These are phyloP conservation scores for Uria aalge DNA, from an alignment of 2,113 vertebrate species.

Conservation along the genomic window DNA sequence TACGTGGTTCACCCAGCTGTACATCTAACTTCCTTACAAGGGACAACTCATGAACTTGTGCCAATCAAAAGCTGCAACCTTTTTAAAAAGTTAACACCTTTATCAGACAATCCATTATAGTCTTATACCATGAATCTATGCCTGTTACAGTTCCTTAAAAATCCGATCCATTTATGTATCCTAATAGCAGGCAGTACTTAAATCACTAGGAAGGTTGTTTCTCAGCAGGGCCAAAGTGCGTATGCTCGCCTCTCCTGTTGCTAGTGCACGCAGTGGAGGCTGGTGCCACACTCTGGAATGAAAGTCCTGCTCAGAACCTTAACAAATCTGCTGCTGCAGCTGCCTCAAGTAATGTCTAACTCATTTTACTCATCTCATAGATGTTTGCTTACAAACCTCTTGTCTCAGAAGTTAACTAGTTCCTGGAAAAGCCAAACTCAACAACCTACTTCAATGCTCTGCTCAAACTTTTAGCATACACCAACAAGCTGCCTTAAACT, in stretches of 20 bases:
- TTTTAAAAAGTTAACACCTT: not conserved
- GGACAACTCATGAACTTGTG: not conserved
- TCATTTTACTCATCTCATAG: not conserved
- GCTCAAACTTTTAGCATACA: not conserved
- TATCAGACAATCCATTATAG: not conserved
- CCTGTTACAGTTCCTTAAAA: not conserved
- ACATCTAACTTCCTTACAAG: not conserved
- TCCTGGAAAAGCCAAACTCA: not conserved
- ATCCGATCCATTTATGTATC: not conserved
- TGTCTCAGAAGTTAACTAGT: not conserved
- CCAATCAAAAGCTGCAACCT: not conserved
- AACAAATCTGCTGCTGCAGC: not conserved
- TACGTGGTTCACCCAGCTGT: rapidly evolving
- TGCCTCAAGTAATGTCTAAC: not conserved
- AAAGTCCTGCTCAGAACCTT: not conserved
- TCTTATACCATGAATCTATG: not conserved
- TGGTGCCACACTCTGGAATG: not conserved
- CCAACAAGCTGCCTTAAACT: not conserved
- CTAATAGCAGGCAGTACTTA: not conserved
- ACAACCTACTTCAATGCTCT: not conserved
- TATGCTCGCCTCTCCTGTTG: not conserved
- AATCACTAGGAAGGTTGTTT: not conserved
- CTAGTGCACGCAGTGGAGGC: not conserved
- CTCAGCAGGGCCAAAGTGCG: not conserved
- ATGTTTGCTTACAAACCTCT: not conserved